These are phyloP conservation scores for Drosophila gunungcola DNA, from an alignment of 1,140 invertebrate species.

Conservation along the genomic window DNA sequence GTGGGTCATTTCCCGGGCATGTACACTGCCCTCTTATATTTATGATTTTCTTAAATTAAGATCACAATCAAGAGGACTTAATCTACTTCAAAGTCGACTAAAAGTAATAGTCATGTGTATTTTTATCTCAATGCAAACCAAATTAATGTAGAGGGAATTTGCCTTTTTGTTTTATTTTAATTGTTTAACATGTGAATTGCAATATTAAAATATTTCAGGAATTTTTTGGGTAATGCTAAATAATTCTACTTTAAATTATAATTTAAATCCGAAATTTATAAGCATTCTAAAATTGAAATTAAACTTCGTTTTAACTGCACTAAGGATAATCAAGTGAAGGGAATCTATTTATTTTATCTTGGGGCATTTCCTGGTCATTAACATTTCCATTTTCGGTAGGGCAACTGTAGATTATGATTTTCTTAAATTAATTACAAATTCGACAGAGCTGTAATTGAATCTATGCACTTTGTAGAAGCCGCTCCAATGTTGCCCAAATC, in stretches of 20 bases:
- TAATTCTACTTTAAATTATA: too few relatives aligned
- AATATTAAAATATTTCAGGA: too few relatives aligned
- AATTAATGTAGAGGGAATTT: too few relatives aligned
- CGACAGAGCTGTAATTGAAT: slow-evolving; percentile 62
- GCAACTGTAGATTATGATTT: slow-evolving; percentile 51
- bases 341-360: slow-evolving; percentile 35
- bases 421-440: slow-evolving; percentile 74
- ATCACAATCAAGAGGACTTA: neutral
- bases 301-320: neutral
- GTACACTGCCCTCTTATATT: neutral
- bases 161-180: too few relatives aligned
- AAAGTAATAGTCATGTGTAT: too few relatives aligned
- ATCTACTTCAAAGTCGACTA: too few relatives aligned
- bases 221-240: too few relatives aligned
- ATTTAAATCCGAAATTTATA: too few relatives aligned
- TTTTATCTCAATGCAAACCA: too few relatives aligned
- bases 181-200: too few relatives aligned
- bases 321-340: neutral
- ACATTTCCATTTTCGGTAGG: slow-evolving; percentile 36
- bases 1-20: neutral
- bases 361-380: slow-evolving; percentile 49
- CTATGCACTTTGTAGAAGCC: slow-evolving; percentile 47
- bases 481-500: slow-evolving; percentile 58
- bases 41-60: neutral
- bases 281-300: too few relatives aligned